Conservation (phyloP, 2,113 vertebrate species). For the Barbus barbus region DNA sequence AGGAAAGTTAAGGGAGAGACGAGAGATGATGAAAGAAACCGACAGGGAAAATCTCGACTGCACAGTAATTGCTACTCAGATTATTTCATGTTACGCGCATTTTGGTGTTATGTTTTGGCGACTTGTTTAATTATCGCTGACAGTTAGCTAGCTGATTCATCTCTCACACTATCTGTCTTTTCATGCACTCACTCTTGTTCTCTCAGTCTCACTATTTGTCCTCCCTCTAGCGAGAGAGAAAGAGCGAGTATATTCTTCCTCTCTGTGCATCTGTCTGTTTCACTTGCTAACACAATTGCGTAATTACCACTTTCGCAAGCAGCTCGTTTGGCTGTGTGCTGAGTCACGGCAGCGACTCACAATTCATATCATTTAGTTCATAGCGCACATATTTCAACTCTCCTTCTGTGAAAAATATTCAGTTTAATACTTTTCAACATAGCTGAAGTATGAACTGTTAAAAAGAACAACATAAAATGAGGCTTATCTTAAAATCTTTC, state of each 20-base stretch:
- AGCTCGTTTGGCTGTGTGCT: background rate
- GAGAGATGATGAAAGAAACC: conserved; percentile 14
- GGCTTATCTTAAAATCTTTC: background rate
- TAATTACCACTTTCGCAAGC: conserved; percentile 24
- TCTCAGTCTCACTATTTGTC: conserved; percentile 5
- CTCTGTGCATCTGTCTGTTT: conserved; percentile 4
- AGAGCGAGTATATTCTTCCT: background rate
- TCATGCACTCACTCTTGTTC: conserved; percentile 19
- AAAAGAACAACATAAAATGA: background rate
- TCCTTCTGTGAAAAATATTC: background rate
- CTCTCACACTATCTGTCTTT: conserved; percentile 12
- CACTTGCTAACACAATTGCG: conserved; percentile 19
- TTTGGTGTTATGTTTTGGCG: background rate
- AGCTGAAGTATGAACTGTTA: background rate
- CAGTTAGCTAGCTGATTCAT: conserved; percentile 24
- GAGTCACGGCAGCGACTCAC: background rate
- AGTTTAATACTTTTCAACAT: background rate
- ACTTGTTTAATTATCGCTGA: conserved; percentile 38
- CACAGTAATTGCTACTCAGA: conserved; percentile 8
- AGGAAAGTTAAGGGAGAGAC: background rate
- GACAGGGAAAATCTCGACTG: background rate
- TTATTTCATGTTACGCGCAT: background rate
- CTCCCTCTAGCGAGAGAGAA: conserved; percentile 15
- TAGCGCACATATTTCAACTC: background rate
- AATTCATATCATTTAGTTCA: conserved; percentile 18